A percentile compares a stretch with the other conserved stretches of the same genome.
phyloP scores from a whole-genome alignment of 2,888 invertebrate genomes.

The Agrenia bidenticulata region DNA sequence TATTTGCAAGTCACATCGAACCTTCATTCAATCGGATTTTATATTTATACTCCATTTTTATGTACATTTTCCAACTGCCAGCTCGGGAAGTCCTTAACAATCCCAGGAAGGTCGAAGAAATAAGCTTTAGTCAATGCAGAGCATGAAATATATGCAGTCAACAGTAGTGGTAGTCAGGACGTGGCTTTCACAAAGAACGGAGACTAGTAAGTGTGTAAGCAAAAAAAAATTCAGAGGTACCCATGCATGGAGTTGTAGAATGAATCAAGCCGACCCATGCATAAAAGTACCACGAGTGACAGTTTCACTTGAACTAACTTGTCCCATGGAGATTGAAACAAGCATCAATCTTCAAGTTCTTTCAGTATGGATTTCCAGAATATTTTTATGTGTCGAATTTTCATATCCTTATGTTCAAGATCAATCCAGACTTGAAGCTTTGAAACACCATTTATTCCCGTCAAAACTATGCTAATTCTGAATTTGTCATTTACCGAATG shows the following conservation, averaged over 20 bases:
- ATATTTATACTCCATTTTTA: background rate
- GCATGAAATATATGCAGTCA: no score
- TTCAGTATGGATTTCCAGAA: no score
- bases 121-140: no score
- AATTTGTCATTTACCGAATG: no score
- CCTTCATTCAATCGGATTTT: background rate
- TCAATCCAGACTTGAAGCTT: no score
- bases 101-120: no score
- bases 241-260: background rate
- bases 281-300: conserved; percentile 10
- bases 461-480: no score
- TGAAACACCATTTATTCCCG: no score
- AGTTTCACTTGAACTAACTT: conserved; percentile 8
- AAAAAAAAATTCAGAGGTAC: background rate
- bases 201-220: conserved; percentile 2
- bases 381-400: no score
- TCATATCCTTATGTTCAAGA: no score
- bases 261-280: conserved; percentile 6
- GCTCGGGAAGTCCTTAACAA: background rate
- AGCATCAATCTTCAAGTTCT: no score
- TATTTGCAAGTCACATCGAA: conserved; percentile 5
- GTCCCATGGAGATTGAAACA: conserved; percentile 8
- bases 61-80: background rate
- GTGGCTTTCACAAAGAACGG: background rate
- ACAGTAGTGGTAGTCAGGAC: no score